phyloP scores from a whole-genome alignment of 2,797 vertebrate genomes.

The Macropus fuliginosus region DNA sequence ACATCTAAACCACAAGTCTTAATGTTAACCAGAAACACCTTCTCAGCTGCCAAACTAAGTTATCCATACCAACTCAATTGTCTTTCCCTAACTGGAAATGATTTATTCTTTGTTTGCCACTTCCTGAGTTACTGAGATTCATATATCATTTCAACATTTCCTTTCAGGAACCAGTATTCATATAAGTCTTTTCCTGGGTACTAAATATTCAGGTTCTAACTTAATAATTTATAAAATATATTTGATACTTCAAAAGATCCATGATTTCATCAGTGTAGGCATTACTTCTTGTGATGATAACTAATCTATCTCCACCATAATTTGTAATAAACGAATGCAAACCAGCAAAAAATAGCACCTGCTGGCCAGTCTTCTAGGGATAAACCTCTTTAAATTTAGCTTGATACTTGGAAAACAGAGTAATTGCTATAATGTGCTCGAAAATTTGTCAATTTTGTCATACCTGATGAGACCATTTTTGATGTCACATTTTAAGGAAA shows the following conservation, averaged over 20 bases:
- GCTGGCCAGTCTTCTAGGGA: not conserved
- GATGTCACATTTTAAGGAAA: not conserved
- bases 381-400: not conserved
- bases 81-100: slow-evolving; percentile 26
- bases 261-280: not conserved
- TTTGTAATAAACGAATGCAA: not conserved
- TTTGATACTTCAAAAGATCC: not conserved
- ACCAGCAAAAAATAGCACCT: not conserved
- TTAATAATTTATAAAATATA: not conserved
- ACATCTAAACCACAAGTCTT: not conserved
- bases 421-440: not conserved
- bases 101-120: slow-evolving; percentile 10
- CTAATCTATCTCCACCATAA: not conserved
- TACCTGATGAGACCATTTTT: not conserved
- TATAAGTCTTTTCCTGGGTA: not conserved
- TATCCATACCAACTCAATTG: not conserved
- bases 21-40: not conserved
- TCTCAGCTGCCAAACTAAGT: not conserved
- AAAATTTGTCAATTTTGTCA: not conserved
- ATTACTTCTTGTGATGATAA: not conserved
- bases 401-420: not conserved
- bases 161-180: not conserved
- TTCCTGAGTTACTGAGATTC: slow-evolving; percentile 42
- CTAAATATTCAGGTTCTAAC: not conserved
- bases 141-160: slow-evolving; percentile 15